These are phyloP conservation scores for Philypnodon macrostomus DNA, from an alignment of 2,797 vertebrate genomes.

Conservation along the genomic window DNA sequence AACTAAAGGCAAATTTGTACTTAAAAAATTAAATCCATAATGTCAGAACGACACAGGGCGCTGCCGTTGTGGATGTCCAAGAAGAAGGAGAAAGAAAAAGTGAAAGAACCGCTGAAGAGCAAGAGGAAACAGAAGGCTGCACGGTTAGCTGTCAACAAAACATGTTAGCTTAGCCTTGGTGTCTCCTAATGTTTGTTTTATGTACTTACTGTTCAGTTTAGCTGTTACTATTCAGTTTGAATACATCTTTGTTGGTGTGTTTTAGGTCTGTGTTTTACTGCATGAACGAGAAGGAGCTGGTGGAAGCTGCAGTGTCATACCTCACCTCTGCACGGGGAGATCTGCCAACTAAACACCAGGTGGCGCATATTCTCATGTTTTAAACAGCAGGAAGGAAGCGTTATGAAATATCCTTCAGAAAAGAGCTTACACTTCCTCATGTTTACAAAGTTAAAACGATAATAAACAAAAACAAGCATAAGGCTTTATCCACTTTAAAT, in stretches of 20 bases:
- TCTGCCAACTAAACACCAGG: conserved; percentile 24
- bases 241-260: background rate
- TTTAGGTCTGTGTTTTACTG: conserved; percentile 62
- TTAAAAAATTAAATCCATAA: conserved; percentile 1
- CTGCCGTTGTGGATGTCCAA: conserved; percentile 67
- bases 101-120: conserved; percentile 34
- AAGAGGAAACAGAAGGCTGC: conserved; percentile 34
- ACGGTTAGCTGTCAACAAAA: conserved; percentile 43
- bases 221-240: no score
- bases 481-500: no score
- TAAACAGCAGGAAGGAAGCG: no score
- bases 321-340: conserved; percentile 16
- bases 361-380: conserved; percentile 23
- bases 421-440: no score
- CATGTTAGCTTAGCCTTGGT: no score
- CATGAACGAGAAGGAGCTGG: conserved; percentile 74
- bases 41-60: conserved; percentile 45
- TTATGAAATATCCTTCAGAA: no score
- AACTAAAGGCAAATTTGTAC: fast-evolving
- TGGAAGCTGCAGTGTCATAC: conserved; percentile 52
- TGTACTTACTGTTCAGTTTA: no score
- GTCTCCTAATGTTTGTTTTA: no score
- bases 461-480: no score
- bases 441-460: no score
- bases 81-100: conserved; percentile 13